Evolutionary conservation across 2,113 vertebrate genomes (phyloP).

Genomic region (Sciurus niger): DNA sequence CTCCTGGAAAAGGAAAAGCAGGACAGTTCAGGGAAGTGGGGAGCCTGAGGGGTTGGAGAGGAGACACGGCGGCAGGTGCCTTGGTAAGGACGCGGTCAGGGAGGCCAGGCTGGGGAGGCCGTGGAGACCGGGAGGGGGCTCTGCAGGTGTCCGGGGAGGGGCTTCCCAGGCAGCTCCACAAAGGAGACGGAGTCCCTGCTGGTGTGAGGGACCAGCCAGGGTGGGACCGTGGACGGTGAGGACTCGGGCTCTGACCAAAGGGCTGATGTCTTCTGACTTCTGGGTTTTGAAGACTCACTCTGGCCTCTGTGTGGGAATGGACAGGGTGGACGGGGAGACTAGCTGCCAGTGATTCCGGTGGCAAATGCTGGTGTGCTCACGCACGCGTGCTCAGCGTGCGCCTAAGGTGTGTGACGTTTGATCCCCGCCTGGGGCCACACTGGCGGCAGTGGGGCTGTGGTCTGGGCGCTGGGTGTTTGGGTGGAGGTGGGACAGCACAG

Average conservation of each 20-base stretch:
- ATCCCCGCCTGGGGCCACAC: background rate
- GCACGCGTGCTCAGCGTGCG: rapidly evolving
- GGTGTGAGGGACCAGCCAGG: background rate
- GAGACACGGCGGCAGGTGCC: background rate
- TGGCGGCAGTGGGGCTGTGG: background rate
- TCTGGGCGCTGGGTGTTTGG: background rate
- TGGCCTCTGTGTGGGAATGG: background rate
- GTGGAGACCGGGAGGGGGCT: background rate
- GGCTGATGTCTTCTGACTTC: background rate
- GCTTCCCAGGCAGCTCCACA: too few relatives aligned
- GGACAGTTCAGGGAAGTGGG: background rate
- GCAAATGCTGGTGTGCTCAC: too few relatives aligned
- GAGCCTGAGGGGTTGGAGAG: too few relatives aligned
- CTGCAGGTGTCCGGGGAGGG: rapidly evolving
- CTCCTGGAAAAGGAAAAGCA: background rate
- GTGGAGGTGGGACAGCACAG: background rate
- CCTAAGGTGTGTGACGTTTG: rapidly evolving
- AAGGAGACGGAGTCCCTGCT: background rate
- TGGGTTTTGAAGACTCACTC: too few relatives aligned
- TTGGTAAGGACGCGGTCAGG: background rate
- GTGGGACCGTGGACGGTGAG: background rate
- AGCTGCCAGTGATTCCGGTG: background rate
- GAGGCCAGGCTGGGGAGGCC: background rate
- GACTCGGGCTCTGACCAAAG: background rate
- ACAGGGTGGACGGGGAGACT: too few relatives aligned